These are phyloP conservation scores for Solea senegalensis DNA, from an alignment of 2,113 vertebrate species.

Conservation along the genomic window DNA sequence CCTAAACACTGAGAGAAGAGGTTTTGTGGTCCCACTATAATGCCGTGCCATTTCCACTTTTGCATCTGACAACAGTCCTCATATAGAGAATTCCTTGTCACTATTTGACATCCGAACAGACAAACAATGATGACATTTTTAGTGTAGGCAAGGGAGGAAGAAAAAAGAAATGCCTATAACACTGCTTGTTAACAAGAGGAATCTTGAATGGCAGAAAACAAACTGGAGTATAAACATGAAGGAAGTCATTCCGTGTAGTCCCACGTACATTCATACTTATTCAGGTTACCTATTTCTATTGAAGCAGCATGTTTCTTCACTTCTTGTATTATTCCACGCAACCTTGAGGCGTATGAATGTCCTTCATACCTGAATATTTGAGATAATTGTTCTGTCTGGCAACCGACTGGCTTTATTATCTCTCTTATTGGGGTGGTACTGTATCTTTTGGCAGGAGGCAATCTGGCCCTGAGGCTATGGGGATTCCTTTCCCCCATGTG, in stretches of 20 bases:
- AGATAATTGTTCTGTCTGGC: conserved; percentile 58
- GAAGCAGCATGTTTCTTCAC: conserved; percentile 4
- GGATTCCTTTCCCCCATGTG: conserved; percentile 81
- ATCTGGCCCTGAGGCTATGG: conserved; percentile 70
- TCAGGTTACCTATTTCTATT: not conserved
- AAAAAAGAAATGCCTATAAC: not conserved
- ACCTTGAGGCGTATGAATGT: conserved; percentile 47
- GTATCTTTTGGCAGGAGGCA: conserved; percentile 66
- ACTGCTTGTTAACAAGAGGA: not conserved
- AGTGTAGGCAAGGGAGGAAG: not conserved
- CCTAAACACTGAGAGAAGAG: not conserved
- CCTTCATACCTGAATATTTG: conserved; percentile 56
- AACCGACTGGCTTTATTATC: conserved; percentile 65
- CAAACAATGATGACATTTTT: not conserved
- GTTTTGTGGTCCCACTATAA: not conserved
- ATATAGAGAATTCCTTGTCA: not conserved
- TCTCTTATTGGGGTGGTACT: conserved; percentile 47
- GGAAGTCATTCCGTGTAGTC: not conserved
- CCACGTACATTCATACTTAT: not conserved
- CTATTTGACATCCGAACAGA: not conserved
- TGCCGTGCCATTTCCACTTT: no score
- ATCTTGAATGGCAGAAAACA: not conserved
- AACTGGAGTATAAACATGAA: not conserved
- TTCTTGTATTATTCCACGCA: conserved; percentile 26
- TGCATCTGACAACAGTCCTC: not conserved